These are phyloP conservation scores for Ctenicera cuprea DNA, from an alignment of 2,888 invertebrate genomes.

Conservation along the genomic window DNA sequence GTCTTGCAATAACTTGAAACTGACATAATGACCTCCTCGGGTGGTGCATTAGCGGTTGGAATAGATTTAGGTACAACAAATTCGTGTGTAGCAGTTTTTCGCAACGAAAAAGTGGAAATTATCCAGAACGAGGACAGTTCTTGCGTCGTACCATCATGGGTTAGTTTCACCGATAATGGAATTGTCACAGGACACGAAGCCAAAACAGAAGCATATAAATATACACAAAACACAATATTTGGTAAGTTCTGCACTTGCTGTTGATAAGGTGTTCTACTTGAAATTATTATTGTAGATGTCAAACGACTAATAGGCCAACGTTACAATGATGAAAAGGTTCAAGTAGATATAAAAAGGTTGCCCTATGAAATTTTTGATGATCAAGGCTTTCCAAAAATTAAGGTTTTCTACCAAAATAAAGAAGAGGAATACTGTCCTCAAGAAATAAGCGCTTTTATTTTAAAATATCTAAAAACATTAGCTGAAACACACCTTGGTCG, in stretches of 20 bases:
- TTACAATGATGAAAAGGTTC: slow-evolving; percentile 56
- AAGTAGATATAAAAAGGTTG: slow-evolving; percentile 54
- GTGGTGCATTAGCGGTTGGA: slow-evolving; percentile 38
- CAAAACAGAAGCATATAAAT: slow-evolving; percentile 32
- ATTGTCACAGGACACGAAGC: slow-evolving; percentile 51
- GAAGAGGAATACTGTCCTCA: slow-evolving; percentile 50
- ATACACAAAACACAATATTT: slow-evolving; percentile 51
- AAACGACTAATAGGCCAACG: slow-evolving; percentile 61
- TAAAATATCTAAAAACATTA: slow-evolving; percentile 54
- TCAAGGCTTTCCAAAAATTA: slow-evolving; percentile 50
- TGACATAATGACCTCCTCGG: neutral
- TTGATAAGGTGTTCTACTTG: neutral
- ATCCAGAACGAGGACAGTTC: slow-evolving; percentile 44
- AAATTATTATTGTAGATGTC: slow-evolving; percentile 55
- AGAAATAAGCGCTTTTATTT: slow-evolving; percentile 56
- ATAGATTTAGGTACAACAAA: slow-evolving; percentile 56
- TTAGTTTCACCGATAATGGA: slow-evolving; percentile 45
- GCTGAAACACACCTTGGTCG: slow-evolving; percentile 51
- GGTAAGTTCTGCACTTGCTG: slow-evolving; percentile 42
- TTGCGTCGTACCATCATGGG: slow-evolving; percentile 53
- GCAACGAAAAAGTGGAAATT: slow-evolving; percentile 45
- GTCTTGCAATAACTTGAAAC: neutral
- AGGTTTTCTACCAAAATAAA: neutral
- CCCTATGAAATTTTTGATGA: slow-evolving; percentile 55
- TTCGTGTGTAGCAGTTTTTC: slow-evolving; percentile 52